Evolutionary conservation across 1,140 invertebrate genomes (phyloP).

Genomic region (Formica exsecta): DNA sequence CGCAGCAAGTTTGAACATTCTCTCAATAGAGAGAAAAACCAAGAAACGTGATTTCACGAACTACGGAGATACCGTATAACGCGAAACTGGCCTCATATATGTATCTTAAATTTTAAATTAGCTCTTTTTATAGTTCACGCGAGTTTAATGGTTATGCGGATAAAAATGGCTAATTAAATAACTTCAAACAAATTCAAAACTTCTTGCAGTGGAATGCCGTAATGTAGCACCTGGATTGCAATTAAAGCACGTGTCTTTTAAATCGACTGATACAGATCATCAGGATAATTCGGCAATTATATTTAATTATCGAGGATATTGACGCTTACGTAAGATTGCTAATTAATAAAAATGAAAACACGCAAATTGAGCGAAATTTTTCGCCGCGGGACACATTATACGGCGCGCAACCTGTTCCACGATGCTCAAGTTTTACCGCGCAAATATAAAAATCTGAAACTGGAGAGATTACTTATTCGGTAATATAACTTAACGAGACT

Average conservation of each 20-base stretch:
- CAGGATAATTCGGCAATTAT: conserved; percentile 61
- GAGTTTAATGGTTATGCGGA: background rate
- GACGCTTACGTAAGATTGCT: conserved; percentile 60
- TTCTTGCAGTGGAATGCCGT: background rate
- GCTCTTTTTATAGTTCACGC: background rate
- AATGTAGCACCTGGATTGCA: conserved; percentile 15
- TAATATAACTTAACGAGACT: conserved; percentile 65
- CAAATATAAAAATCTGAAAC: conserved; percentile 50
- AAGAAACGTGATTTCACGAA: background rate
- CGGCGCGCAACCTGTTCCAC: background rate
- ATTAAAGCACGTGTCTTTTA: conserved; percentile 58
- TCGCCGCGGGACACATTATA: conserved; percentile 16
- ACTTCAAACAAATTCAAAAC: conserved; percentile 55
- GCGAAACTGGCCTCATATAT: background rate
- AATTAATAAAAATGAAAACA: conserved; percentile 70
- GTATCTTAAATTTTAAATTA: background rate
- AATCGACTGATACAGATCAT: conserved; percentile 15
- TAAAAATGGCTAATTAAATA: conserved; percentile 10
- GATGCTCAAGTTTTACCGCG: background rate
- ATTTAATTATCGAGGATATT: conserved; percentile 67
- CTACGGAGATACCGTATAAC: background rate
- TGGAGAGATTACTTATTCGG: conserved; percentile 58
- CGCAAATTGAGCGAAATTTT: conserved; percentile 53
- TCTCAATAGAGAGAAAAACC: background rate
- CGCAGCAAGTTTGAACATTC: background rate